Evolutionary conservation across 2,888 invertebrate genomes (phyloP), one percentile per base, ranked within the genome.

Genomic region (Bedellia somnulentella): DNA sequence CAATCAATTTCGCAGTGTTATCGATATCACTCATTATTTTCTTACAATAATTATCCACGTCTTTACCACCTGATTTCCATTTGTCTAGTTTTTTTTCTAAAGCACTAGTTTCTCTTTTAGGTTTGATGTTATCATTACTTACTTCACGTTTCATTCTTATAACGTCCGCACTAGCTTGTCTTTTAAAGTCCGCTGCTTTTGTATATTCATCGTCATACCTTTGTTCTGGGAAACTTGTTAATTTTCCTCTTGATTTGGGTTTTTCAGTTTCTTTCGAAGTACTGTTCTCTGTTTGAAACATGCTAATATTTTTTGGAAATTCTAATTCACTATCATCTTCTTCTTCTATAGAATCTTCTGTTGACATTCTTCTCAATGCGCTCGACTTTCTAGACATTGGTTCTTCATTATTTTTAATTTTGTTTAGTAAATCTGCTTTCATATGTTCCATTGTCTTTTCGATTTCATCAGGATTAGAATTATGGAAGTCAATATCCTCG

Each of bases 11-110:
- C 35, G 45, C 61, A 27, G 66, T 75, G 33, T 61, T 70, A 33
- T 75, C 70, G 34, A 73, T 66, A 32, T 71, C 70, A 29, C 63
- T 57, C 2, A 75, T 63, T 1, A 76, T 67, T 14, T 68, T 67
- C 44, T 63, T 68, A 39, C 73, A 71, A 37, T 67, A 73, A 35
- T 59, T 66, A 0, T 73, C 71, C 18, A 71, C 45, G 2, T 64
- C 61, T 37, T 64, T 70, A 0, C 47, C 54, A 2, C 51, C 40
- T 6, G 49, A 13, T 18, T 18, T 18, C 5, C 18, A 6, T 6
- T 5, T 6, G 18, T 18, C 9, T 5, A 5, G 5, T 38, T 49
- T 63, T 27, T 47, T 52, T 30, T 71, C 64, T 31, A 46, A 12
- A 3, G 36, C 36, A 36, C 49, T 56, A 22, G 43, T 49, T 29